Conservation (phyloP, 1,140 invertebrate species). For the Drosophila ogumai region DNA sequence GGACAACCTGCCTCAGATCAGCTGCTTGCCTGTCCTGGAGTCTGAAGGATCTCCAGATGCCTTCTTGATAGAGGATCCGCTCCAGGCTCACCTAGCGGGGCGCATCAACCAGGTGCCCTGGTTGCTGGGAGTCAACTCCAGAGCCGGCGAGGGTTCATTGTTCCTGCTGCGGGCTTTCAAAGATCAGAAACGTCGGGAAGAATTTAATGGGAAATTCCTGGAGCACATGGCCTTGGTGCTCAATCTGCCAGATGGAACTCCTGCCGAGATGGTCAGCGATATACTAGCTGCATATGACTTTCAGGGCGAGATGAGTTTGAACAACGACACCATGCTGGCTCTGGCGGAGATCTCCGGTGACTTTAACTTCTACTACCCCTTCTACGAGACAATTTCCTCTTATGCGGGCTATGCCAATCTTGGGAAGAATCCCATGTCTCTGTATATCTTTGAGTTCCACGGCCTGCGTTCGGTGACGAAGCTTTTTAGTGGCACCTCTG, state of each 20-base stretch:
- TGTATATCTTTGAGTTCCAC: constrained; percentile 56
- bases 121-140: constrained; percentile 77
- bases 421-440: constrained; percentile 26
- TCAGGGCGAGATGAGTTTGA: constrained; percentile 22
- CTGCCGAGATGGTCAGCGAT: constrained; percentile 1
- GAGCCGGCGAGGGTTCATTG: constrained; percentile 66
- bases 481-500: background rate
- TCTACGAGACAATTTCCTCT: constrained; percentile 41
- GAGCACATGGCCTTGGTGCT: constrained; percentile 17
- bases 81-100: constrained; percentile 61
- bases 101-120: constrained; percentile 82
- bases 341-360: constrained; percentile 49
- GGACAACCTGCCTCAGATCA: constrained; percentile 67
- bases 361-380: constrained; percentile 56
- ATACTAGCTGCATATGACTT: constrained; percentile 33
- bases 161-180: constrained; percentile 24
- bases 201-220: constrained; percentile 58
- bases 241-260: constrained; percentile 26
- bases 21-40: constrained; percentile 81
- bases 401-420: constrained; percentile 58
- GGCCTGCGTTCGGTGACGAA: constrained; percentile 1
- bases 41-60: constrained; percentile 42
- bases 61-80: constrained; percentile 83
- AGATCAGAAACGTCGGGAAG: background rate
- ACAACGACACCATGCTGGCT: constrained; percentile 38